phyloP scores from a whole-genome alignment of 2,797 vertebrate genomes.

The Poliocrania exsul region DNA sequence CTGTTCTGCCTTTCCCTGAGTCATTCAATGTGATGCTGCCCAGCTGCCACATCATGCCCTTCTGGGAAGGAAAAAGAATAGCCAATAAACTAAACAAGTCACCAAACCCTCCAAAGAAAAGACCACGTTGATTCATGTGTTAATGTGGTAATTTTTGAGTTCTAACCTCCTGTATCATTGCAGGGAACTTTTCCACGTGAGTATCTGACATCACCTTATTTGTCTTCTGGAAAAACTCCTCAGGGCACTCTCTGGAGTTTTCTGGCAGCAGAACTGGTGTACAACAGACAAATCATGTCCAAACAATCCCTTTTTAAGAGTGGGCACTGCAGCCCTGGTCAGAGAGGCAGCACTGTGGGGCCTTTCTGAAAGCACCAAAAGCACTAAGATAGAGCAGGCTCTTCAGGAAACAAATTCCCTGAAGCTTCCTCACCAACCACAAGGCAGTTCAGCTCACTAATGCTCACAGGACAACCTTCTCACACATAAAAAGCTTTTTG shows the following conservation, averaged over 20 bases:
- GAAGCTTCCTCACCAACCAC: slow-evolving; percentile 15
- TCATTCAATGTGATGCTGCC: not conserved
- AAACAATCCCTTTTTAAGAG: not conserved
- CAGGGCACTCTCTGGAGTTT: not conserved
- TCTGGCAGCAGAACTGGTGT: not conserved
- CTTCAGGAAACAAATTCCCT: not conserved
- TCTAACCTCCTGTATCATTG: not conserved
- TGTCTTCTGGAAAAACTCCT: not conserved
- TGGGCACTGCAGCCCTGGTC: not conserved
- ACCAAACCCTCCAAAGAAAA: not conserved
- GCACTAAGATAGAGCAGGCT: not conserved
- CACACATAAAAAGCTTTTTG: not conserved
- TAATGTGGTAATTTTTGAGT: not conserved
- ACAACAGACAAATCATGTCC: not conserved
- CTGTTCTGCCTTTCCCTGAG: not conserved
- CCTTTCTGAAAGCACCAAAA: not conserved
- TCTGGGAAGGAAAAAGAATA: not conserved
- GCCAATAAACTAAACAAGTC: not conserved
- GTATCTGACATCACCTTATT: not conserved
- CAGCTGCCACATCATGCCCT: not conserved
- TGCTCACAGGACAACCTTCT: not conserved
- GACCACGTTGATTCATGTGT: not conserved
- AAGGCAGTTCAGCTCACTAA: not conserved
- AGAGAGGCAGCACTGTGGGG: not conserved
- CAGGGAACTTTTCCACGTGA: not conserved